Conservation (phyloP, 35 echinoderm and acorn worm species). For the Ptychodera flava region DNA sequence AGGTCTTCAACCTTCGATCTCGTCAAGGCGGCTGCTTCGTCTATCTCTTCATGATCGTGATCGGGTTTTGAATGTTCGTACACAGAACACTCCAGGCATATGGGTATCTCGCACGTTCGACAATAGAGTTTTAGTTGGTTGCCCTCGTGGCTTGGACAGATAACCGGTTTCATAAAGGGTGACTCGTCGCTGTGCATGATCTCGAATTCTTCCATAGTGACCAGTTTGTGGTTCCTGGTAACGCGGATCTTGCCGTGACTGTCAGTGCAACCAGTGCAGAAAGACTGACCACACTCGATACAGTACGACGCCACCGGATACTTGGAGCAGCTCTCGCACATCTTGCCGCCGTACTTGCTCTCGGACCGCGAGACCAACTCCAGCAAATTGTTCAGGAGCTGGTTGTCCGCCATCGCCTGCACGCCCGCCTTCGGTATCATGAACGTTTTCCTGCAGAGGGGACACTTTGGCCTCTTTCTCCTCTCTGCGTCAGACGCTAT, state of each 20-base stretch:
- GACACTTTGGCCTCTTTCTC: slow-evolving; percentile 6
- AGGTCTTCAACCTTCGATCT: background rate
- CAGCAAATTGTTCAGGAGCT: background rate
- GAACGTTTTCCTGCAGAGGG: background rate
- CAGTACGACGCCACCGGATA: background rate
- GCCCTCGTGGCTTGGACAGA: slow-evolving; percentile 8
- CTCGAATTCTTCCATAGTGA: background rate
- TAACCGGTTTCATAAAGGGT: background rate
- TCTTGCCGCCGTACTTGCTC: background rate
- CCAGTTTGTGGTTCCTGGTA: background rate
- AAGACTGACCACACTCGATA: background rate
- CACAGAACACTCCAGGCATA: slow-evolving; percentile 22
- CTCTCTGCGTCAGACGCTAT: slow-evolving; percentile 23
- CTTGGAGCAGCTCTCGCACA: background rate
- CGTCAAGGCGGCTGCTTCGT: background rate
- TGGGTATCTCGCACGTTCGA: slow-evolving; percentile 6
- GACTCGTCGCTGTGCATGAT: background rate
- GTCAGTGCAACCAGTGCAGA: background rate
- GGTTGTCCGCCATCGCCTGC: background rate
- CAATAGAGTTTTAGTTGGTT: slow-evolving; percentile 21
- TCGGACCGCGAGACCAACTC: background rate
- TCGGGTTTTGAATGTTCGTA: slow-evolving; percentile 13
- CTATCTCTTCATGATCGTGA: background rate
- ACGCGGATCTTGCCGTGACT: background rate
- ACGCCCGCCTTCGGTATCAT: background rate